These are phyloP conservation scores for Eospalax fontanierii DNA, from an alignment of 2,797 vertebrate species.

Conservation along the genomic window DNA sequence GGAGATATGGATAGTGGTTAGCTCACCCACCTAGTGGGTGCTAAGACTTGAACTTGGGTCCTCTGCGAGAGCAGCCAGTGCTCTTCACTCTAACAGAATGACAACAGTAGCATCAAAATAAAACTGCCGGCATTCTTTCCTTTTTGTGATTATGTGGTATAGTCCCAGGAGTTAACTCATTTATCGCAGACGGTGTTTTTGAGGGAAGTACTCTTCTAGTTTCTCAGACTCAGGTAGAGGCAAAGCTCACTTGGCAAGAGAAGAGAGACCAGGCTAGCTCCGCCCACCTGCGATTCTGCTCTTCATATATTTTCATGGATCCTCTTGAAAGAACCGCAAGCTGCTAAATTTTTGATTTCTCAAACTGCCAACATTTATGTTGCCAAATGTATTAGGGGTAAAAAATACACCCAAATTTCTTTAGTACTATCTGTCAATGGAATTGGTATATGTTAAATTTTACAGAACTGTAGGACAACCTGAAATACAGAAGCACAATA, in stretches of 20 bases:
- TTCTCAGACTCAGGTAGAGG: background rate
- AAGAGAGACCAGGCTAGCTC: background rate
- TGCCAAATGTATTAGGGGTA: background rate
- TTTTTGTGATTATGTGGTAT: background rate
- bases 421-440: background rate
- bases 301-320: background rate
- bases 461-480: background rate
- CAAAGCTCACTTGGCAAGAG: background rate
- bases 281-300: fast-evolving
- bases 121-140: background rate
- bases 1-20: too few relatives aligned
- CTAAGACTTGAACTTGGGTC: too few relatives aligned
- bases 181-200: background rate
- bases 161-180: background rate
- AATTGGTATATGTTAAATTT: background rate
- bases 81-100: background rate
- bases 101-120: background rate
- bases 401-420: conserved; percentile 37
- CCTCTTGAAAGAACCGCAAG: background rate
- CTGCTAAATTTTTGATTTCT: background rate
- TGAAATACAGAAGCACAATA: conserved; percentile 12
- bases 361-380: background rate
- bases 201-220: background rate
- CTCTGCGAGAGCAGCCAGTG: too few relatives aligned
- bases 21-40: too few relatives aligned